Evolutionary conservation across 2,888 invertebrate genomes (phyloP), one percentile per base, ranked within the genome.

Genomic region (Machimus atricapillus): DNA sequence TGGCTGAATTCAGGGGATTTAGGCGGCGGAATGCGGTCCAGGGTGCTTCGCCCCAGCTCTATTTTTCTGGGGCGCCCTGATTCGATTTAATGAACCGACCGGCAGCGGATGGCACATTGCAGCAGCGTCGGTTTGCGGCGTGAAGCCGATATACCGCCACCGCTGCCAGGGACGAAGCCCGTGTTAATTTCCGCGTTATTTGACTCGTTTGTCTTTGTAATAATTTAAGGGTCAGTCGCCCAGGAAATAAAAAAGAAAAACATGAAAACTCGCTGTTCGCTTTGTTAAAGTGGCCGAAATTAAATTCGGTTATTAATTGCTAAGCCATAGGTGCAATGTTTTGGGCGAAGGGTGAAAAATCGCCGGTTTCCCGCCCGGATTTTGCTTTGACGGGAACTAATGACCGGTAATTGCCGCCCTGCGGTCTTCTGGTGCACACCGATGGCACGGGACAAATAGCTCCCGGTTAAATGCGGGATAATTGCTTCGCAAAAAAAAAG

Each of bases 281-380:
- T 78, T 78, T 78, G 78, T 46, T 78, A 40, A 43, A 78, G 40
- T 40, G 37, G 78, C 23, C 37, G n/a, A 78, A 37, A 46, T 81
- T n/a, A 81, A 81, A 81, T 81, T 43, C 56, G 31, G 52, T 81
- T 81, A 81, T 81, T 81, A 81, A 81, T 81, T 52, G 52, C 81
- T 56, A 52, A 27, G 52, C 23, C 81, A 31, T 34, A 40, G 56
- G 81, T 52, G 27, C 27, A n/a, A 81, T 52, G 46, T 56, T n/a
- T 81, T 81, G 46, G n/a, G 81, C 2, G 31, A 52, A 27, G 52
- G 52, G 14, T 27, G 81, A 81, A 56, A 81, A 81, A 81, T 81
- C 52, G 56, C 34, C 14, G 43, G 34, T 81, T 52, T 81, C 46
- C 52, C 52, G 81, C 23, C 31, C n/a, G 31, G 56, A 52, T 23